A percentile compares a stretch with the other conserved stretches of the same genome.
Conservation (phyloP, 35 echinoderm and acorn worm species). For the Ptychodera flava region DNA sequence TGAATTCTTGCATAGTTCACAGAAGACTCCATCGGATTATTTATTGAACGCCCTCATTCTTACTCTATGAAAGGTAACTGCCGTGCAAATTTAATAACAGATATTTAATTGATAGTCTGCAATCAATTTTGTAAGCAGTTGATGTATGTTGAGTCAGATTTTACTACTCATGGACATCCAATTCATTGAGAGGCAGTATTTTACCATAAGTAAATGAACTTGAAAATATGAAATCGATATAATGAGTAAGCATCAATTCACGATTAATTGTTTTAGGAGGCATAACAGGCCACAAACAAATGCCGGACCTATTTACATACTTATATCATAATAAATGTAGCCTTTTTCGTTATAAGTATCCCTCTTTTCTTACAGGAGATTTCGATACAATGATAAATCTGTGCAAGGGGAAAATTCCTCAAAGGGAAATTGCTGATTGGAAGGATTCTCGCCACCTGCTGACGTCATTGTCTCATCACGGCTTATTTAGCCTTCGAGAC, state of each 20-base stretch:
- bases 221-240: no score
- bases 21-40: no score
- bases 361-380: neutral
- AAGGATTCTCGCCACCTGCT: neutral
- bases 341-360: neutral
- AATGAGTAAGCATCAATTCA: no score
- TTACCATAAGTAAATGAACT: neutral
- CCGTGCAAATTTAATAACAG: no score
- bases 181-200: neutral
- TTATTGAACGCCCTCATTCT: no score
- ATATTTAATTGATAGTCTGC: no score
- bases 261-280: no score
- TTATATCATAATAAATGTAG: neutral
- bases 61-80: no score
- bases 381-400: neutral
- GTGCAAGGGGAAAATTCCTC: neutral
- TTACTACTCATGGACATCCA: no score
- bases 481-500: neutral
- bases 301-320: neutral
- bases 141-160: no score
- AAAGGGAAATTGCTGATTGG: neutral
- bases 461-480: neutral
- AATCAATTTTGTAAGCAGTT: no score
- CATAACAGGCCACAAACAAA: neutral
- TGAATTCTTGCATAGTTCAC: no score